phyloP scores from a whole-genome alignment of 2,888 invertebrate species.

The Choristoneura rosaceana region DNA sequence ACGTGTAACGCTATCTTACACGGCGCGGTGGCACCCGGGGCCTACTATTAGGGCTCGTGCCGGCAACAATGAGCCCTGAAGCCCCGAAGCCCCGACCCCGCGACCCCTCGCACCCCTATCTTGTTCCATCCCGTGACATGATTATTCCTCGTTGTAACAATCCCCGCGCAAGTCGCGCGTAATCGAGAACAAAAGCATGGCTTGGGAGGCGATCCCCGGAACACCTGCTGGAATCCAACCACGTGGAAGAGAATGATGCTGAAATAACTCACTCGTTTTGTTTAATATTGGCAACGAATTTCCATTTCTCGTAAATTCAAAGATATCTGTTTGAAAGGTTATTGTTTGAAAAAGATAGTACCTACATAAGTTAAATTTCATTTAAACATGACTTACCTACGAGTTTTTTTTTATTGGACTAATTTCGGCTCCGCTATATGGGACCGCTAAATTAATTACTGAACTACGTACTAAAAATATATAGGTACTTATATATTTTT shows the following conservation, averaged over 20 bases:
- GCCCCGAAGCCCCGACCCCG: background rate
- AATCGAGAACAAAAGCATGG: background rate
- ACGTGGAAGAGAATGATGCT: background rate
- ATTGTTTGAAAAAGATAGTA: background rate
- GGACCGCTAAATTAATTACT: too few species aligned
- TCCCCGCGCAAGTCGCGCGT: background rate
- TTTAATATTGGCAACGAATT: background rate
- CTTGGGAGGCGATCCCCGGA: background rate
- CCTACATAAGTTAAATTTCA: background rate
- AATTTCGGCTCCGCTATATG: too few species aligned
- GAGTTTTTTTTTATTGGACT: too few species aligned
- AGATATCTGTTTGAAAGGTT: background rate
- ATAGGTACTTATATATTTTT: too few species aligned
- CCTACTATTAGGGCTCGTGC: background rate
- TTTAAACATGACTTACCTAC: background rate
- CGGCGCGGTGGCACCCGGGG: background rate
- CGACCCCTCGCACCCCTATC: background rate
- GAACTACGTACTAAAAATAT: too few species aligned
- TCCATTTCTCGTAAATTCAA: background rate
- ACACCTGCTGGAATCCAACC: conserved; percentile 5
- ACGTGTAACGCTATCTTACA: conserved; percentile 6
- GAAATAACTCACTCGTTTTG: background rate
- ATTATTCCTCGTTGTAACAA: background rate
- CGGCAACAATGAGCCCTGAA: background rate
- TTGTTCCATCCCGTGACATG: background rate